A percentile compares a stretch with the other conserved stretches of the same genome.
These are phyloP conservation scores for Bovichtus diacanthus DNA, from an alignment of 2,797 vertebrate genomes.

Conservation along the genomic window DNA sequence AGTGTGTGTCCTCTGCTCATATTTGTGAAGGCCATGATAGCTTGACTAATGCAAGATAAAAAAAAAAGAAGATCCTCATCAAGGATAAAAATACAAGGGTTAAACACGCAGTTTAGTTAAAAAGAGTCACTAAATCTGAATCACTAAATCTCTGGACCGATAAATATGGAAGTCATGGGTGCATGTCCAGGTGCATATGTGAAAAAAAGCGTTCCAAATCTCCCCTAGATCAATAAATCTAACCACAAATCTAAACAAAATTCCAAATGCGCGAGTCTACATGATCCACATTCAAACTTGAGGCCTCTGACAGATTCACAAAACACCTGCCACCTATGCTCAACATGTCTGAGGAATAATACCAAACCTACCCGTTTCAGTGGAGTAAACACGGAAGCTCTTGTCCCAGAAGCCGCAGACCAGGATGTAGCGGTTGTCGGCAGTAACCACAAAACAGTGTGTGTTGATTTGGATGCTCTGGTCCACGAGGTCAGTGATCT, in stretches of 20 bases:
- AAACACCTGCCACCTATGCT: neutral
- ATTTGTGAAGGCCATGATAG: neutral
- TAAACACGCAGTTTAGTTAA: neutral
- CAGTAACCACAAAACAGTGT: conserved; percentile 99
- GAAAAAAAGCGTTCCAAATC: neutral
- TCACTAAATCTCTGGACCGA: neutral
- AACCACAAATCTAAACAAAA: neutral
- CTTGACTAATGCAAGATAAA: too few relatives aligned
- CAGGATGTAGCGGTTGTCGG: conserved; percentile 98
- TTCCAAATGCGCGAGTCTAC: neutral
- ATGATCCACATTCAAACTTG: conserved; percentile 1
- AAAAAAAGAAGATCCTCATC: too few relatives aligned
- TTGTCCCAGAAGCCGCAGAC: conserved; percentile 99
- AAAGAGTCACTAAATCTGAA: neutral
- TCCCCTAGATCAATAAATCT: neutral
- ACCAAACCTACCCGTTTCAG: conserved; percentile 91
- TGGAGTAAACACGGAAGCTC: conserved; percentile 98
- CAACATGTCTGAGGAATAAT: neutral
- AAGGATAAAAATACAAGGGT: neutral
- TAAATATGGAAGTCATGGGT: neutral
- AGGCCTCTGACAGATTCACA: conserved; percentile 4
- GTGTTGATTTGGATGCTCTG: conserved; percentile 99
- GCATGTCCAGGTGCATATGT: neutral
- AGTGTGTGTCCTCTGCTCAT: conserved; percentile 2
- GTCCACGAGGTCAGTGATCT: conserved; percentile 99